Conservation (phyloP, 2,888 invertebrate genomes). For the Lysandra bellargus region DNA sequence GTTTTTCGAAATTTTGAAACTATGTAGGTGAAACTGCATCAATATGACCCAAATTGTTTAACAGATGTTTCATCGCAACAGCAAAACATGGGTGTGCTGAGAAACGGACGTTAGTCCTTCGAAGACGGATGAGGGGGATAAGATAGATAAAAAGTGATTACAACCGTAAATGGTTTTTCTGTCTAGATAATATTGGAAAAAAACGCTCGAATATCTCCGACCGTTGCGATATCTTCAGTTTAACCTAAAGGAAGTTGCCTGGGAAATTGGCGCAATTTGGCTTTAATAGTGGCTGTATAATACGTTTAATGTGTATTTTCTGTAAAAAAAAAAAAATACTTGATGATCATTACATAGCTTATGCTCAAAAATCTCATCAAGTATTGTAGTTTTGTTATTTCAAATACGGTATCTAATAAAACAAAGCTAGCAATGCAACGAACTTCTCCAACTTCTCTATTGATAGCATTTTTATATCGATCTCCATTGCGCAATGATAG, state of each 20-base stretch:
- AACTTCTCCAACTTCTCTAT: no score
- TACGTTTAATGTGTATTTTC: not conserved
- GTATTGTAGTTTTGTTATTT: not conserved
- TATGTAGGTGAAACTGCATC: not conserved
- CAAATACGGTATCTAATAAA: not conserved
- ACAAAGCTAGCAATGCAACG: no score
- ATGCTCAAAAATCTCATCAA: not conserved
- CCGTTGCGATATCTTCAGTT: constrained; percentile 4
- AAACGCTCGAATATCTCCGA: not conserved
- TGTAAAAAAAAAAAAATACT: not conserved
- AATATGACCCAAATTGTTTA: constrained; percentile 46
- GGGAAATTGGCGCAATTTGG: constrained; percentile 22
- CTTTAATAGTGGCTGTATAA: not conserved
- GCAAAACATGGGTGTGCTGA: constrained; percentile 61
- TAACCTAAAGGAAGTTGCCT: constrained; percentile 18
- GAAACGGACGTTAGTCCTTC: constrained; percentile 52
- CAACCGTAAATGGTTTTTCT: constrained; percentile 17
- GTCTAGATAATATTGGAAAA: constrained; percentile 2
- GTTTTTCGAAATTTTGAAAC: not conserved
- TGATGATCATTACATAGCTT: not conserved
- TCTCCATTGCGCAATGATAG: no score
- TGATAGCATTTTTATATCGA: no score
- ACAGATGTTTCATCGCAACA: constrained; percentile 72
- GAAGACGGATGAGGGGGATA: constrained; percentile 46
- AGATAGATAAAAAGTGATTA: constrained; percentile 27